Percentiles rank a stretch among this genome's conserved stretches.
Evolutionary conservation across 2,888 invertebrate genomes (phyloP).

Genomic region (Oasisia sp.): DNA sequence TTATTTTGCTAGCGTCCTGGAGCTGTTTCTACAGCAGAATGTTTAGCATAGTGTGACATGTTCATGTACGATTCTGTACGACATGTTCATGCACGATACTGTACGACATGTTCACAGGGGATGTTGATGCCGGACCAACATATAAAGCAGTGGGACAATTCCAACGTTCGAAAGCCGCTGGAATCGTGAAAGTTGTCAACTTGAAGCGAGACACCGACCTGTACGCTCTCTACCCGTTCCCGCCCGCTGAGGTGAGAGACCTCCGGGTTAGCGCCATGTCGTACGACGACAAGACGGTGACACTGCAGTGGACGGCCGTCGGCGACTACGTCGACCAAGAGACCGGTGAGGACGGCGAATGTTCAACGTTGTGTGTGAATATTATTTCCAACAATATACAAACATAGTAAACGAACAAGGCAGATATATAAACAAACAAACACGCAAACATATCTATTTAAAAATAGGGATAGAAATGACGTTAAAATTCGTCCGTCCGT

Average conservation of each 20-base stretch:
- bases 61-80: too few relatives aligned
- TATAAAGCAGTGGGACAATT: neutral
- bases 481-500: too few relatives aligned
- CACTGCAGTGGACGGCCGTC: conserved; percentile 1
- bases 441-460: too few relatives aligned
- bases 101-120: neutral
- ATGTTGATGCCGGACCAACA: neutral
- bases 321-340: neutral
- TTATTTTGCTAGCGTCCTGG: too few relatives aligned
- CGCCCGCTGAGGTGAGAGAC: neutral
- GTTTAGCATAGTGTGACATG: too few relatives aligned
- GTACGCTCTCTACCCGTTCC: neutral
- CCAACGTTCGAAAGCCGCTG: neutral
- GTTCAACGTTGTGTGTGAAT: too few relatives aligned
- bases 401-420: too few relatives aligned
- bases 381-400: too few relatives aligned
- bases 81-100: too few relatives aligned
- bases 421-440: too few relatives aligned
- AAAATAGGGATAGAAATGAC: too few relatives aligned
- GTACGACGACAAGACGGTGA: neutral
- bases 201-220: neutral
- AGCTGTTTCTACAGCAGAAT: too few relatives aligned
- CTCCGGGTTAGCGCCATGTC: neutral
- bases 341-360: neutral
- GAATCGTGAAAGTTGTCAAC: neutral